Base-by-base conservation (phyloP, 2,113 vertebrate species). In the Petromus typicus region DNA sequence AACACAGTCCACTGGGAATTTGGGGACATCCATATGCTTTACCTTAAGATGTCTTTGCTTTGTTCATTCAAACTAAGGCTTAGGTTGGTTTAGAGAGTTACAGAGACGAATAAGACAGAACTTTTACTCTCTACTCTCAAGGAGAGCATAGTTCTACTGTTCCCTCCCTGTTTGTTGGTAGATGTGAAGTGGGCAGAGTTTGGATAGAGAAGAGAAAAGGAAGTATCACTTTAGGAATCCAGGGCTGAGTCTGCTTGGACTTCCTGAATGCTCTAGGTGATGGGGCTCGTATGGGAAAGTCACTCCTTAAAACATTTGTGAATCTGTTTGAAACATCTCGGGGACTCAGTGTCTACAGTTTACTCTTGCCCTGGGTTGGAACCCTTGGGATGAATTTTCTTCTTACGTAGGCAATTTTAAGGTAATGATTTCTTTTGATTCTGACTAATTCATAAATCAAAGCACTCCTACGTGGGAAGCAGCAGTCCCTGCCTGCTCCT, bases 381-480 rank as follows among this genome's bases (percentile, higher is more conserved):
- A 59, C 83, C 54, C 61, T 84, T 54, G n/a, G 9, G 14, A 30
- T 94, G n/a, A 59, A 63, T 79, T 96, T 94, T 92, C 61, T 66
- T 82, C 40, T 51, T 61, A 45, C 2, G 11, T 43, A 40, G 61
- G 7, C 20, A 3, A 91, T 25, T 61, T 78, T 66, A 94, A 82
- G 40, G 23, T 67, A 87, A 86, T 90, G 51, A 45, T n/a, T 86
- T 45, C 66, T 91, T 96, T 96, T 87, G 61, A 89, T 86, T 89
- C 78, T 63, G 48, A 91, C 48, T 92, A 93, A 95, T 51, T 85
- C 67, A 94, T 57, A 81, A 63, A 34, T 54, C 51, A 80, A 83
- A 81, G 89, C 48, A 45, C 85, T 73, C 48, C 67, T 61, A 57
- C 7, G 20, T 32, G 40, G 86, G 57, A 78, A 81, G 86, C 63